A percentile compares a stretch with the other conserved stretches of the same genome.
Evolutionary conservation across 2,113 vertebrate genomes (phyloP).

Genomic region (Euleptes europaea): DNA sequence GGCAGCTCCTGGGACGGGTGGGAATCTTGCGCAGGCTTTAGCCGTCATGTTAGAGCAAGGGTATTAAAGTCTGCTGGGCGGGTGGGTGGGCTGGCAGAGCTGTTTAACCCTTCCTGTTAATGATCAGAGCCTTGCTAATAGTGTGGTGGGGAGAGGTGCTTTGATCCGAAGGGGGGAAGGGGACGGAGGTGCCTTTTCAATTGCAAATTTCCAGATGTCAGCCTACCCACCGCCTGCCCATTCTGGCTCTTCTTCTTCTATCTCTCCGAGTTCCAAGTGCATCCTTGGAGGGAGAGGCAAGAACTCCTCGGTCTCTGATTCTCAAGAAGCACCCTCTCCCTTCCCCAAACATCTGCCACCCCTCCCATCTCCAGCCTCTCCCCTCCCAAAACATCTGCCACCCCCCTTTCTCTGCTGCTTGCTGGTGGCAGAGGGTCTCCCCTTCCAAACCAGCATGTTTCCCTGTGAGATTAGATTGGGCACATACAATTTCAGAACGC

Average conservation of each 20-base stretch:
- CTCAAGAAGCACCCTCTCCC: neutral
- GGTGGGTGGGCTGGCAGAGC: conserved; percentile 32
- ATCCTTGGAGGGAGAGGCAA: conserved; percentile 7
- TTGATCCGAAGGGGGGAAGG: conserved; percentile 57
- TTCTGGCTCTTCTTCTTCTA: conserved; percentile 40
- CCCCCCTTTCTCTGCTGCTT: neutral
- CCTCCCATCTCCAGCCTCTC: neutral
- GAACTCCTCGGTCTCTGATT: neutral
- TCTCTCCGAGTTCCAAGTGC: neutral
- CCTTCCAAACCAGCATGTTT: neutral
- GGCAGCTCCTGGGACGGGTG: conserved; percentile 39
- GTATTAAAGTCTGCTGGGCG: conserved; percentile 39
- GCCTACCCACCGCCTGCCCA: neutral
- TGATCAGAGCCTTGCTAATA: conserved; percentile 59
- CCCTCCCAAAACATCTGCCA: neutral
- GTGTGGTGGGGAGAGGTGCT: conserved; percentile 52
- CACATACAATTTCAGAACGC: neutral
- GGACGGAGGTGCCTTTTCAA: conserved; percentile 57
- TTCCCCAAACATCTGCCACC: neutral
- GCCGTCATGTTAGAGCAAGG: conserved; percentile 48
- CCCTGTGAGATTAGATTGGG: neutral
- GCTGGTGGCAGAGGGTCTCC: too few relatives aligned
- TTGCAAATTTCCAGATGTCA: conserved; percentile 58
- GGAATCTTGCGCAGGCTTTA: conserved; percentile 46
- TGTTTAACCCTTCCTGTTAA: conserved; percentile 61